Percentiles rank a stretch among this genome's conserved stretches.
Evolutionary conservation across 2,797 vertebrate species (phyloP).

Genomic region (Loris lydekkerianus): DNA sequence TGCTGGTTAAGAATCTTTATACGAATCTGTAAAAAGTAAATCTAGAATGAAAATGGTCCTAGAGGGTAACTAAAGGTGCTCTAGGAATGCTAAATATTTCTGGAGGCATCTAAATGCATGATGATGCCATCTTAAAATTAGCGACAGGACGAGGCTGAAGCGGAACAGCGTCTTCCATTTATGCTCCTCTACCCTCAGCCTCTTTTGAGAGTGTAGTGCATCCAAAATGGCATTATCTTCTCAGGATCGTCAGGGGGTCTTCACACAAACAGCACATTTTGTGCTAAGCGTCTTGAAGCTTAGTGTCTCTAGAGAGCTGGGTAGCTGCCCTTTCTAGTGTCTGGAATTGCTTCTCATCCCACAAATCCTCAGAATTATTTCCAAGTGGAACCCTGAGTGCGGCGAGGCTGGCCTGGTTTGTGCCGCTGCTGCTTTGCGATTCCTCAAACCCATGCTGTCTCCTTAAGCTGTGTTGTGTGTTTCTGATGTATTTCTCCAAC

Average conservation of each 20-base stretch:
- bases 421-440: neutral
- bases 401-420: too few relatives aligned
- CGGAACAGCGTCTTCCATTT: neutral
- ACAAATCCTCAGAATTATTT: neutral
- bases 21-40: neutral
- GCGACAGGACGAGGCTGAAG: neutral
- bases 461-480: neutral
- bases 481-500: neutral
- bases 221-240: neutral
- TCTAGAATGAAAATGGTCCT: neutral
- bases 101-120: neutral
- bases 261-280: neutral
- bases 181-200: neutral
- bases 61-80: neutral
- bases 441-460: neutral
- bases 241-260: neutral
- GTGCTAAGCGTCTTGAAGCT: neutral
- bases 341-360: neutral
- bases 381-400: neutral
- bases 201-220: neutral
- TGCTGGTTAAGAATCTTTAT: neutral
- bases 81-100: neutral
- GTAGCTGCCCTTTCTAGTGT: fast-evolving
- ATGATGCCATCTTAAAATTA: neutral
- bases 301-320: neutral